Conservation (phyloP, 2,797 vertebrate genomes). For the Falco berigora region DNA sequence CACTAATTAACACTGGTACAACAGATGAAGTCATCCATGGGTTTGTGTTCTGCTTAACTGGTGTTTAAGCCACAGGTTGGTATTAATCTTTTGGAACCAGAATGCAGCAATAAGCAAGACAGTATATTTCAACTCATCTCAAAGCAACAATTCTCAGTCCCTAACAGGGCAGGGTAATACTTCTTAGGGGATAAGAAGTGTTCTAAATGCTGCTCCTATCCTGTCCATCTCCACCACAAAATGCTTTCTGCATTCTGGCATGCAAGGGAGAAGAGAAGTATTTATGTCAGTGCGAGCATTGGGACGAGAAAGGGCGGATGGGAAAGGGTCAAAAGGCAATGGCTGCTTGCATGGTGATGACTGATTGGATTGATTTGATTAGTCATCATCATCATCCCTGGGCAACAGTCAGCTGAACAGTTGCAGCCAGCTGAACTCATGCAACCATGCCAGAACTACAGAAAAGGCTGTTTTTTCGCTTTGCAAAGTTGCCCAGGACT, state of each 20-base stretch:
- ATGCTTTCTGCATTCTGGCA: neutral
- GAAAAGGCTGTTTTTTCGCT: neutral
- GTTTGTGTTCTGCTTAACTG: neutral
- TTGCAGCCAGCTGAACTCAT: neutral
- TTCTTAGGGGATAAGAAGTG: neutral
- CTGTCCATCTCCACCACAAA: neutral
- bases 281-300: neutral
- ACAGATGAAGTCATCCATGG: neutral
- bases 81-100: neutral
- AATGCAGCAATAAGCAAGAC: neutral
- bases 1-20: neutral
- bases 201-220: neutral
- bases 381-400: neutral
- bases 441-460: neutral
- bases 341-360: neutral
- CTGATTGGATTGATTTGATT: neutral
- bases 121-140: neutral
- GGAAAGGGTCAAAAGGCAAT: neutral
- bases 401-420: neutral
- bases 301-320: neutral
- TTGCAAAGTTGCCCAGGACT: neutral
- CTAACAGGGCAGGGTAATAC: rapidly evolving
- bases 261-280: neutral
- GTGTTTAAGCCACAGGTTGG: neutral
- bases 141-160: neutral